Percentiles rank a stretch among this genome's conserved stretches.
phyloP scores from a whole-genome alignment of 2,113 vertebrate species.

The Phyllopteryx taeniolatus region DNA sequence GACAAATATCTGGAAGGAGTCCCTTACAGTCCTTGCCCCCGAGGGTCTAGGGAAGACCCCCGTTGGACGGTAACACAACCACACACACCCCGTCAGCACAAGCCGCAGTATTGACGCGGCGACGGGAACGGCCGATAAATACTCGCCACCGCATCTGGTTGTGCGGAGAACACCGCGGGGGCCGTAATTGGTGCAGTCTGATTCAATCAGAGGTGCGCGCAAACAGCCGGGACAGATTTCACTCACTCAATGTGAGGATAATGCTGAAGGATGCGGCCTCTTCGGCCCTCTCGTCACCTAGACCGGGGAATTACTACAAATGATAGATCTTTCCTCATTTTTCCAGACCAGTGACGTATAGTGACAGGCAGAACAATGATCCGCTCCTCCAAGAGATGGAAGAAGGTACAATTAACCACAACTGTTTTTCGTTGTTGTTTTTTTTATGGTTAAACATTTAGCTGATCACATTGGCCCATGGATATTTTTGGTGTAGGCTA shows the following conservation, averaged over 20 bases:
- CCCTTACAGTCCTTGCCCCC: background rate
- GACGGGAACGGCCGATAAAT: constrained; percentile 29
- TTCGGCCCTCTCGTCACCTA: constrained; percentile 29
- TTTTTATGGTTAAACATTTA: too few relatives aligned
- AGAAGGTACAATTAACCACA: background rate
- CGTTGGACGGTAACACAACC: constrained; percentile 11
- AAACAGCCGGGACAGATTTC: constrained; percentile 51
- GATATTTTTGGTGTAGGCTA: too few relatives aligned
- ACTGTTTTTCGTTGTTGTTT: too few relatives aligned
- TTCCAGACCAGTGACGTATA: background rate
- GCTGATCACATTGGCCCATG: too few relatives aligned
- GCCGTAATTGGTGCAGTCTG: constrained; percentile 51
- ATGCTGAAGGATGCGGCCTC: constrained; percentile 45
- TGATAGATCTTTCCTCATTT: background rate
- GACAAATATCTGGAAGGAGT: constrained; percentile 8
- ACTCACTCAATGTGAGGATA: constrained; percentile 35
- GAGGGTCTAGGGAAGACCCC: constrained; percentile 14
- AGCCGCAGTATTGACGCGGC: constrained; percentile 27
- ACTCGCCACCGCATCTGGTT: constrained; percentile 45
- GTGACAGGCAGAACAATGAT: too few relatives aligned
- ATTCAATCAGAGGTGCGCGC: constrained; percentile 59
- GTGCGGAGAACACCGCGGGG: constrained; percentile 42
- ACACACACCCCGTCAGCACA: background rate
- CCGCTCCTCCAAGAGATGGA: background rate
- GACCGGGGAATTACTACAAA: background rate